Evolutionary conservation across 2,797 vertebrate species (phyloP).

Genomic region (Ataeniobius toweri): DNA sequence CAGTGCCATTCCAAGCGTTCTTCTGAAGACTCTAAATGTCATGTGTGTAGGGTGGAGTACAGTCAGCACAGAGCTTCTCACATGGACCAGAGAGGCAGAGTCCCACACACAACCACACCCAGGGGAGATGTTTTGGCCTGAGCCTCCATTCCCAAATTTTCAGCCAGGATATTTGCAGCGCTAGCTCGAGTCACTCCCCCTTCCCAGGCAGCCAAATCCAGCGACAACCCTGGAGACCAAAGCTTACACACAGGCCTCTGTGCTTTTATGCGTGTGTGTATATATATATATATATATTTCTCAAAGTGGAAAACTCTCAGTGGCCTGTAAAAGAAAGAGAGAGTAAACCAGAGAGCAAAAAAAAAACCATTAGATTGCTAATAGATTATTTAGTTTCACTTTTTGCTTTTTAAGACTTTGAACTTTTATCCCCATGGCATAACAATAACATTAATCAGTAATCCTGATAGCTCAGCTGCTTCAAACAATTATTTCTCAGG

Average conservation of each 20-base stretch:
- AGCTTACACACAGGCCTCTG: conserved; percentile 26
- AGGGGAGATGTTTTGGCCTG: conserved; percentile 63
- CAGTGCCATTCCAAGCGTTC: conserved; percentile 30
- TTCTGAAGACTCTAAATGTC: conserved; percentile 57
- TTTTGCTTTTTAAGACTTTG: conserved; percentile 28
- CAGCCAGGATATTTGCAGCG: conserved; percentile 48
- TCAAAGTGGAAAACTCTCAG: conserved; percentile 41
- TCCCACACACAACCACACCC: conserved; percentile 70
- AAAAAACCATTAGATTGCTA: conserved; percentile 17
- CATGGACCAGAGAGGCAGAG: conserved; percentile 47
- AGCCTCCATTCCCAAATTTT: conserved; percentile 62
- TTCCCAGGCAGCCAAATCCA: conserved; percentile 57
- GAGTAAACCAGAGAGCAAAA: conserved; percentile 11
- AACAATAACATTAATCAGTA: neutral
- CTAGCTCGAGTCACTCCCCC: conserved; percentile 50
- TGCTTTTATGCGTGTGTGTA: conserved; percentile 16
- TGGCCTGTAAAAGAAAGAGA: conserved; percentile 19
- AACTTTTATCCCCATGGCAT: conserved; percentile 51
- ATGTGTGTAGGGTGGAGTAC: conserved; percentile 55
- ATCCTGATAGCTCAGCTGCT: conserved; percentile 6
- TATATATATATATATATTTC: conserved; percentile 23
- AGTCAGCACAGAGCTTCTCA: conserved; percentile 26
- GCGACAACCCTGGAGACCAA: conserved; percentile 37
- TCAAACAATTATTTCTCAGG: conserved; percentile 22
- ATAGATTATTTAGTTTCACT: conserved; percentile 13